Percentiles rank a stretch among this genome's conserved stretches.
These are phyloP conservation scores for Carassius carassius DNA, from an alignment of 2,113 vertebrate species.

Conservation along the genomic window DNA sequence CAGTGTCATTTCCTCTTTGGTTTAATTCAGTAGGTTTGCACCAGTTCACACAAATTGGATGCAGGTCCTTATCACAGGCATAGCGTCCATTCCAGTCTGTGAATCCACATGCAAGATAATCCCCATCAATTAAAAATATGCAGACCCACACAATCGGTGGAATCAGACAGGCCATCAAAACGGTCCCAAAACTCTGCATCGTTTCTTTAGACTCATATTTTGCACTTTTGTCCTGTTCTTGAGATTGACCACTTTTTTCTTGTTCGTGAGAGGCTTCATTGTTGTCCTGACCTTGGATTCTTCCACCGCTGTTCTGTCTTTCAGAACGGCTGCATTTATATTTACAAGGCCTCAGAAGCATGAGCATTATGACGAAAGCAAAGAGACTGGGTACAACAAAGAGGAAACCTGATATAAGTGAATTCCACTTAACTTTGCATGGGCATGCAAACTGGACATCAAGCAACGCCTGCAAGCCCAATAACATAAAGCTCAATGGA, in stretches of 20 bases:
- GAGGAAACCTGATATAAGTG: neutral
- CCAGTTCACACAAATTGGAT: neutral
- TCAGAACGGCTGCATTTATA: neutral
- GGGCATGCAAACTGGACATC: neutral
- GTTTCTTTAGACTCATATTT: neutral
- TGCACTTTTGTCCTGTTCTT: neutral
- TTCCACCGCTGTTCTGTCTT: neutral
- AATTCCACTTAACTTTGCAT: neutral
- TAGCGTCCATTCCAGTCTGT: neutral
- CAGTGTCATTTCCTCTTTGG: neutral
- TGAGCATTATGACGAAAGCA: neutral
- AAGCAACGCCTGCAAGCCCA: neutral
- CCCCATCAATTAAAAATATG: neutral
- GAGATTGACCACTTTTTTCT: neutral
- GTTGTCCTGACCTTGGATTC: neutral
- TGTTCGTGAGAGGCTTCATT: neutral
- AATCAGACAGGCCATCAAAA: constrained; percentile 1
- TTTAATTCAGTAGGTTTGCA: neutral
- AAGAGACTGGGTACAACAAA: neutral
- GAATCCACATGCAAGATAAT: neutral
- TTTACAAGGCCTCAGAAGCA: neutral
- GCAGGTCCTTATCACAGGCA: neutral
- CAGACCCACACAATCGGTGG: constrained; percentile 5
- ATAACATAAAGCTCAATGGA: neutral
- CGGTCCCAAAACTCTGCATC: neutral